Percentiles rank a stretch among this genome's conserved stretches.
These are phyloP conservation scores for Zaprionus bogoriensis DNA, from an alignment of 2,888 invertebrate genomes.

Conservation along the genomic window DNA sequence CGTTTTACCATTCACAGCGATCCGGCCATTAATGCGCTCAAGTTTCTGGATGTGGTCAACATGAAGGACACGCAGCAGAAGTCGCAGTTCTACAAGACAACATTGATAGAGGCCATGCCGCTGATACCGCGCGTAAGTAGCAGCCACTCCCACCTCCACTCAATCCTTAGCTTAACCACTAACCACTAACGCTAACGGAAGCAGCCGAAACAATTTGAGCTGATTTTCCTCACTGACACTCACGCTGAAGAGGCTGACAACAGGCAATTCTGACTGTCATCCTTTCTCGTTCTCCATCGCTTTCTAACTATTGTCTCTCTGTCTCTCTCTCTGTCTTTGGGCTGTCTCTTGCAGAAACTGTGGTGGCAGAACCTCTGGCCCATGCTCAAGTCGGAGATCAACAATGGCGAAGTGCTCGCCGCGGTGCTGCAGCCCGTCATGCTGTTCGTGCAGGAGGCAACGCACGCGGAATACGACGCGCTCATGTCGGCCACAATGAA, in stretches of 20 bases:
- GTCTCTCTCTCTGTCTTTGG: not conserved
- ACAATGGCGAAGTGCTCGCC: slow-evolving; percentile 92
- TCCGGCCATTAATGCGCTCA: slow-evolving; percentile 94
- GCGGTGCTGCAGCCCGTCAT: slow-evolving; percentile 93
- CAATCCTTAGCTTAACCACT: too few relatives aligned
- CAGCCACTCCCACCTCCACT: not conserved
- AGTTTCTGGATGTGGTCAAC: slow-evolving; percentile 95
- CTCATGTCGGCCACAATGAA: slow-evolving; percentile 93
- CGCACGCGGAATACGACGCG: slow-evolving; percentile 90
- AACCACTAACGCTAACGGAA: slow-evolving; percentile 42
- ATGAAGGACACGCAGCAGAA: slow-evolving; percentile 95
- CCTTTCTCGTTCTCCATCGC: slow-evolving; percentile 22
- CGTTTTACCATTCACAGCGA: slow-evolving; percentile 86
- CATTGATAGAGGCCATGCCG: slow-evolving; percentile 93
- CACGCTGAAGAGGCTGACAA: too few relatives aligned
- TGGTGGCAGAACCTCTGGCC: slow-evolving; percentile 98
- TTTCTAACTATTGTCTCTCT: slow-evolving; percentile 31
- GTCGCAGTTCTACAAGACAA: slow-evolving; percentile 93
- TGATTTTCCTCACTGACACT: too few relatives aligned
- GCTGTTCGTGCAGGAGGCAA: slow-evolving; percentile 91
- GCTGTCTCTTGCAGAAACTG: slow-evolving; percentile 88
- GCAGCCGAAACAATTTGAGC: slow-evolving; percentile 63
- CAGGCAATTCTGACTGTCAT: too few relatives aligned
- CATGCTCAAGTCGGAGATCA: slow-evolving; percentile 92
- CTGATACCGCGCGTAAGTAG: slow-evolving; percentile 92